Conservation (phyloP, 2,888 invertebrate species). For the Philopedon plagiatum region DNA sequence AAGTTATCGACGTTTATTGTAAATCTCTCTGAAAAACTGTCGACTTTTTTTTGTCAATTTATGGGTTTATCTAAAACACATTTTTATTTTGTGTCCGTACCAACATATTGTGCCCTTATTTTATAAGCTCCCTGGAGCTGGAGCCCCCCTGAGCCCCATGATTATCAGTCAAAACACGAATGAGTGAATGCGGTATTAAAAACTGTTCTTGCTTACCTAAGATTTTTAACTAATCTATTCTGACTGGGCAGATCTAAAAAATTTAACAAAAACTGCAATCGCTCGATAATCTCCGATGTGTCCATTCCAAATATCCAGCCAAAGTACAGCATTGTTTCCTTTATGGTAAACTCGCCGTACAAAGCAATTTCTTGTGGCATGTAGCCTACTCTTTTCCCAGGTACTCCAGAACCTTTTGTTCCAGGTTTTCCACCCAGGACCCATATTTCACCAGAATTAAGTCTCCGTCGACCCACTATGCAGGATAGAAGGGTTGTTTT, state of each 20-base stretch:
- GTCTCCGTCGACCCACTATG: constrained; percentile 88
- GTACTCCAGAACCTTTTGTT: constrained; percentile 86
- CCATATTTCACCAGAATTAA: constrained; percentile 90
- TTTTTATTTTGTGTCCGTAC: no score
- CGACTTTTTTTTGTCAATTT: no score
- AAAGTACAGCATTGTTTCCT: constrained; percentile 96
- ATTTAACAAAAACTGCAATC: constrained; percentile 88
- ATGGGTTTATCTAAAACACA: no score
- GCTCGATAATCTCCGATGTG: constrained; percentile 83
- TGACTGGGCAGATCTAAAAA: constrained; percentile 93
- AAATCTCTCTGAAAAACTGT: no score
- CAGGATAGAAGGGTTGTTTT: constrained; percentile 95
- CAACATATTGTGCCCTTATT: no score
- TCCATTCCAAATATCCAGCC: constrained; percentile 97
- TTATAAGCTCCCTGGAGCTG: no score
- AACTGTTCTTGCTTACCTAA: constrained; percentile 73
- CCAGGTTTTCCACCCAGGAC: constrained; percentile 93
- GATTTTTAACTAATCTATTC: constrained; percentile 83
- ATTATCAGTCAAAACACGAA: no score
- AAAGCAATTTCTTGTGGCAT: constrained; percentile 96
- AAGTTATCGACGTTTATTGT: no score
- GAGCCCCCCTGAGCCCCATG: no score
- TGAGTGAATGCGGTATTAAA: no score
- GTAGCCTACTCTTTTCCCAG: constrained; percentile 95
- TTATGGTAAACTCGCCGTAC: constrained; percentile 93